A percentile compares a stretch with the other conserved stretches of the same genome.
Evolutionary conservation across 2,888 invertebrate species (phyloP).

Genomic region (Acleris cristana): DNA sequence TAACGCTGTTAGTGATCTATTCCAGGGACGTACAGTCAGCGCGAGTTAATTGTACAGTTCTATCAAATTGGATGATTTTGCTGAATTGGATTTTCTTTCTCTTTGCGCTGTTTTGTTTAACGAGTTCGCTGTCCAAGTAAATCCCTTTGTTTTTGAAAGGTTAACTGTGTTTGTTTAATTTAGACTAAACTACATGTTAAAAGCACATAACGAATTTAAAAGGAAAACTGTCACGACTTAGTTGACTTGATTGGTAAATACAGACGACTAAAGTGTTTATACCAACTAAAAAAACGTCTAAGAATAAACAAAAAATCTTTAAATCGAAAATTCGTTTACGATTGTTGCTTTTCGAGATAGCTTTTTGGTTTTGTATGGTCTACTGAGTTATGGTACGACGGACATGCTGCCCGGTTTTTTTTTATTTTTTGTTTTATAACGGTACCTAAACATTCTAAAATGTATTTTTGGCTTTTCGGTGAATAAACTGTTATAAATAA

Average conservation of each 20-base stretch:
- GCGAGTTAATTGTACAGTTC: constrained; percentile 16
- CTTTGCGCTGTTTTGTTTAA: not conserved
- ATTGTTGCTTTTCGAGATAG: not conserved
- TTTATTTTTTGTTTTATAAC: too few relatives aligned
- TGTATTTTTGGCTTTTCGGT: not conserved
- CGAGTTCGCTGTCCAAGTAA: not conserved
- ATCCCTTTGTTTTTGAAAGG: not conserved
- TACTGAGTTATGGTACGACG: not conserved
- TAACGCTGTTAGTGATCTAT: constrained; percentile 15
- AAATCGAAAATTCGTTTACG: too few relatives aligned
- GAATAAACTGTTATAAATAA: not conserved
- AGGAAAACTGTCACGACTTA: too few relatives aligned
- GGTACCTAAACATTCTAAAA: not conserved
- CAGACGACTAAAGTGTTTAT: too few relatives aligned
- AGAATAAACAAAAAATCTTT: too few relatives aligned
- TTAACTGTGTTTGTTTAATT: not conserved
- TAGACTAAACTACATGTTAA: not conserved
- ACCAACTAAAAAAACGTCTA: too few relatives aligned
- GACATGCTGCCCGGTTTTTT: not conserved
- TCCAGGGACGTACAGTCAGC: constrained; percentile 10
- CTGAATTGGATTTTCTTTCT: constrained; percentile 22
- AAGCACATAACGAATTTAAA: too few relatives aligned
- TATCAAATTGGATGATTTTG: constrained; percentile 9
- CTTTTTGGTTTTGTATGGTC: too few relatives aligned
- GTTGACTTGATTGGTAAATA: too few relatives aligned